These are phyloP conservation scores for Erebia palarica DNA, from an alignment of 2,888 invertebrate genomes.

Conservation along the genomic window DNA sequence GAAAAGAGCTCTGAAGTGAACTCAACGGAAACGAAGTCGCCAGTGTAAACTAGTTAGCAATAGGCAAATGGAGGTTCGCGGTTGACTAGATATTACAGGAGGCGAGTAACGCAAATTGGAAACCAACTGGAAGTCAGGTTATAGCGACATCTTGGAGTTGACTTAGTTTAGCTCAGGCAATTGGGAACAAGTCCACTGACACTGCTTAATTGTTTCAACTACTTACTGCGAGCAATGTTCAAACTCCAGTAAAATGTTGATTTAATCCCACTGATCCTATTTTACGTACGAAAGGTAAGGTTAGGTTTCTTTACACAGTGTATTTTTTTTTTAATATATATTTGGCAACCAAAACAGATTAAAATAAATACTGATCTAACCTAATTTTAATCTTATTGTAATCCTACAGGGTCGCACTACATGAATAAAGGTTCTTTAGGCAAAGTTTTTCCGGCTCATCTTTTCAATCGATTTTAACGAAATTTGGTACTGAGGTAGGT, in stretches of 20 bases:
- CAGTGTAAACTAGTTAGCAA: slow-evolving; percentile 9
- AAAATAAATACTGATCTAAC: no score
- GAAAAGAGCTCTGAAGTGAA: neutral
- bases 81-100: slow-evolving; percentile 23
- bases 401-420: no score
- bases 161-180: slow-evolving; percentile 35
- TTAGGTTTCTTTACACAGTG: neutral
- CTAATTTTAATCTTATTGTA: no score
- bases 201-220: slow-evolving; percentile 67
- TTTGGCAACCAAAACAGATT: no score
- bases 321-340: no score
- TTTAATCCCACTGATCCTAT: neutral
- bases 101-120: slow-evolving; percentile 19
- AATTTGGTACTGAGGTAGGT: no score
- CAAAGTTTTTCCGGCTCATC: no score
- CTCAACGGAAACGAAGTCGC: no score
- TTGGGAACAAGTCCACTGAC: slow-evolving; percentile 53
- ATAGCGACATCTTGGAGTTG: slow-evolving; percentile 16
- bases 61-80: neutral
- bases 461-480: no score
- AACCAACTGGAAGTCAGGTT: slow-evolving; percentile 19
- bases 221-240: slow-evolving; percentile 46
- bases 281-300: neutral
- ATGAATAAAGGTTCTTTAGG: no score
- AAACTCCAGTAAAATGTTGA: neutral